phyloP scores from a whole-genome alignment of 2,888 invertebrate species.

The Ferrisia virgata region DNA sequence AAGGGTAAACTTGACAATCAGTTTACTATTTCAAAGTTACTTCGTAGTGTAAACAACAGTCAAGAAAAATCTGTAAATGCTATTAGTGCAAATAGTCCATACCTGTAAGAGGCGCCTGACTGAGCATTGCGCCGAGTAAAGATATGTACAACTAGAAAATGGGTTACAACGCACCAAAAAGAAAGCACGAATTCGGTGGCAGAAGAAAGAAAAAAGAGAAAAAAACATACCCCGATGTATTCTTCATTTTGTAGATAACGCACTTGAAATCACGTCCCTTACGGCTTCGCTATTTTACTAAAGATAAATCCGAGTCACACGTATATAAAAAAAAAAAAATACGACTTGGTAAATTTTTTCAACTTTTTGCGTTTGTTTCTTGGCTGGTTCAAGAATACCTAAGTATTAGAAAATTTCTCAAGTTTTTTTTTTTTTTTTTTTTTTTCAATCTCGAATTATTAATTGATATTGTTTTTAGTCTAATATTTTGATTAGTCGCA shows the following conservation, averaged over 20 bases:
- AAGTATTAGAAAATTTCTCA: too few species aligned
- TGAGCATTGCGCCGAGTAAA: not conserved
- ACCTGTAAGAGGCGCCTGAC: not conserved
- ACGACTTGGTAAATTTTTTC: too few species aligned
- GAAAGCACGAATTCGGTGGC: not conserved
- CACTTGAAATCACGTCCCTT: constrained; percentile 1
- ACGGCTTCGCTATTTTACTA: not conserved
- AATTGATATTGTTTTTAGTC: too few species aligned
- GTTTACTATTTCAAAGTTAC: not conserved
- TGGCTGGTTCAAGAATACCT: too few species aligned
- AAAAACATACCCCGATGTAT: not conserved
- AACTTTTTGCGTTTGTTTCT: too few species aligned
- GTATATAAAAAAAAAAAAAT: too few species aligned
- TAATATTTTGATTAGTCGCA: too few species aligned
- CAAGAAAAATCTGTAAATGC: not conserved
- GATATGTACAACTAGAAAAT: not conserved
- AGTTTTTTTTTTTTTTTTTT: too few species aligned
- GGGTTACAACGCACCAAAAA: not conserved
- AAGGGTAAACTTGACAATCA: constrained; percentile 8
- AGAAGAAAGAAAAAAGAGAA: not conserved
- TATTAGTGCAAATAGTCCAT: not conserved
- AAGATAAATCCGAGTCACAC: not conserved
- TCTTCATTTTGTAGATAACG: constrained; percentile 13
- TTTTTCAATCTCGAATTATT: too few species aligned
- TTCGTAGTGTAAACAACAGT: not conserved